Percentiles rank a stretch among this genome's conserved stretches.
Evolutionary conservation across 2,888 invertebrate species (phyloP).

Genomic region (Hyppa rectilinea): DNA sequence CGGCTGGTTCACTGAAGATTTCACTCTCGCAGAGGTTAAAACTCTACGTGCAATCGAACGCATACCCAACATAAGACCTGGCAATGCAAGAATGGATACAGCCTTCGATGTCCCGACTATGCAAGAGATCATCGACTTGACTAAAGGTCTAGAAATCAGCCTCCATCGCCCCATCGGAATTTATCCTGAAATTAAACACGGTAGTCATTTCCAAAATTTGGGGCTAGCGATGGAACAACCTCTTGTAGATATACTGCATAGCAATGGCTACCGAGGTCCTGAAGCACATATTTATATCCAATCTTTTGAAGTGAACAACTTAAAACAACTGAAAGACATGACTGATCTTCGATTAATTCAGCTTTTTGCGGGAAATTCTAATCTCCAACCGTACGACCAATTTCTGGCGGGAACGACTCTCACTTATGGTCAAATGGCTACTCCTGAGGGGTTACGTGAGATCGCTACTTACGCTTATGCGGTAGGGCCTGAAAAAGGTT

Average conservation of each 20-base stretch:
- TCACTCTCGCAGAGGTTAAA: constrained; percentile 85
- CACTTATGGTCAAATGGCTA: constrained; percentile 84
- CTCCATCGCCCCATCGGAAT: constrained; percentile 81
- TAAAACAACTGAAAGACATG: constrained; percentile 80
- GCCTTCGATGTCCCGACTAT: constrained; percentile 82
- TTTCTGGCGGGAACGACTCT: constrained; percentile 73
- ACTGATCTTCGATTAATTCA: constrained; percentile 83
- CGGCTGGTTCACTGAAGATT: constrained; percentile 88
- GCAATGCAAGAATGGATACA: constrained; percentile 82
- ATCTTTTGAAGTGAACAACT: constrained; percentile 85
- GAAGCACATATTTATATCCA: constrained; percentile 84
- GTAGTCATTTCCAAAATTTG: constrained; percentile 80
- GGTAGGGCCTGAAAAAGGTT: constrained; percentile 84
- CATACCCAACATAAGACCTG: constrained; percentile 81
- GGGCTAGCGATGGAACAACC: constrained; percentile 82
- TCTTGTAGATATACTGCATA: constrained; percentile 80
- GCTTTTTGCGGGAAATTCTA: constrained; percentile 68
- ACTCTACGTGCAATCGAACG: constrained; percentile 82
- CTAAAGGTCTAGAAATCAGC: constrained; percentile 81
- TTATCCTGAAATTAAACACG: constrained; percentile 86
- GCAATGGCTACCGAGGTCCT: constrained; percentile 79
- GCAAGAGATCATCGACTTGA: constrained; percentile 85
- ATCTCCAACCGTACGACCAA: constrained; percentile 81
- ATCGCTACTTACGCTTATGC: constrained; percentile 84
- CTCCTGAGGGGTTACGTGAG: constrained; percentile 80